Evolutionary conservation across 2,888 invertebrate genomes (phyloP), one percentile per base, ranked within the genome.

Genomic region (Camponotus fellah): DNA sequence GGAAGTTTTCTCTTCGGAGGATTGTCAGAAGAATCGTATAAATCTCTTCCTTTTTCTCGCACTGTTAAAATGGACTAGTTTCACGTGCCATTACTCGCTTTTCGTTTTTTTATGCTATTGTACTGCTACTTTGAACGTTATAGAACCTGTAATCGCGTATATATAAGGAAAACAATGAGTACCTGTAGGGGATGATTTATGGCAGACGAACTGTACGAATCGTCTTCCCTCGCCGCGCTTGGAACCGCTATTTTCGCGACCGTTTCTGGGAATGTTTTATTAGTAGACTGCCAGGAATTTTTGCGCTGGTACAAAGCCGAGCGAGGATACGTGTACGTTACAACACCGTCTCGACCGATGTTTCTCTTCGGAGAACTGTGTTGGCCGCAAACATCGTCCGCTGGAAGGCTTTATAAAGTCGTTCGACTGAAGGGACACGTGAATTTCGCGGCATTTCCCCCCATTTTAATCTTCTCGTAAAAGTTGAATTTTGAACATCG

Each of bases 211-310:
- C 46, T 32, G 40, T 49, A 37, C 62, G 46, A 68, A 26, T 77
- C 37, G 14, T 58, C 46, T 21, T n/a, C 77, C 14, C n/a, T 14
- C 56, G 43, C 66, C 49, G 64, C 68, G 37, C 88, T 81, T 81
- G 40, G 74, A 66, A 81, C 87, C 82, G 86, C 86, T 89, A 90
- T 90, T 90, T 90, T 84, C 72, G 88, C 37, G 83, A 74, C 84
- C 84, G 74, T 77, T 90, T 90, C 90, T 82, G 75, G 65, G 90
- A 90, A 90, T 60, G 85, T 88, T 88, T 90, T 88, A 80, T 89
- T 90, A 88, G 90, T 82, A 84, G 76, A 34, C 71, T 88, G 88
- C 89, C 90, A 87, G 87, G 88, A 85, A 88, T 87, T 89, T 89
- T 89, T 88, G 88, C 53, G 53, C 81, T 76, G 65, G 88, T 88